Evolutionary conservation across 2,888 invertebrate genomes (phyloP).

Genomic region (Ptychoptera contaminata): DNA sequence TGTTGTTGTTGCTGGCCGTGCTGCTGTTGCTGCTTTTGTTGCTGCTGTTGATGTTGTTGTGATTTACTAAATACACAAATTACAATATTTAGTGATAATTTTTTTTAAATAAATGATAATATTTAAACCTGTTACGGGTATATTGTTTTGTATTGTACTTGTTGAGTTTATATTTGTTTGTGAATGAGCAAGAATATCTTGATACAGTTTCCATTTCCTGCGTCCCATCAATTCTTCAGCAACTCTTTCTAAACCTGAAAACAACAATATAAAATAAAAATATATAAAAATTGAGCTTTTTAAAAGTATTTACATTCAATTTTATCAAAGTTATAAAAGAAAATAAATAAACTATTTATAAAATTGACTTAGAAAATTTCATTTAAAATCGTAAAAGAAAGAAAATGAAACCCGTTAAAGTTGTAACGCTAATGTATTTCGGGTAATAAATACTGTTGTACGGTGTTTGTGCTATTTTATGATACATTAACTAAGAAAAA

Average conservation of each 20-base stretch:
- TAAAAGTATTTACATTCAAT: no score
- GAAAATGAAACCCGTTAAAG: no score
- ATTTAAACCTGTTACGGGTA: background rate
- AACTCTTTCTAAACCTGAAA: constrained; percentile 84
- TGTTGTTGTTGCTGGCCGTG: background rate
- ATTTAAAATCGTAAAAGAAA: no score
- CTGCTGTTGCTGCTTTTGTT: background rate
- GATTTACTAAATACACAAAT: constrained; percentile 6
- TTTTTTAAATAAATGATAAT: background rate
- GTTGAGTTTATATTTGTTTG: constrained; percentile 22
- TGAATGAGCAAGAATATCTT: constrained; percentile 52
- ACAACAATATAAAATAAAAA: constrained; percentile 14
- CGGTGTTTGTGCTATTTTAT: no score
- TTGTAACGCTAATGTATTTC: no score
- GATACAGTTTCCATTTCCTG: constrained; percentile 90
- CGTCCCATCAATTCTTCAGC: constrained; percentile 95
- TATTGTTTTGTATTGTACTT: constrained; percentile 13
- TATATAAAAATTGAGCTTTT: no score
- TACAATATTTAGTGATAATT: no score
- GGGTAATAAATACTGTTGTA: no score
- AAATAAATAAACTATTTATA: no score
- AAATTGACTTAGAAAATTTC: no score
- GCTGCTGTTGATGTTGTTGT: constrained; percentile 9
- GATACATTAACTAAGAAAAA: no score
- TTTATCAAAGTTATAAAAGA: no score